Conservation (phyloP, 2,888 invertebrate species). For the Isotomurus palustris region DNA sequence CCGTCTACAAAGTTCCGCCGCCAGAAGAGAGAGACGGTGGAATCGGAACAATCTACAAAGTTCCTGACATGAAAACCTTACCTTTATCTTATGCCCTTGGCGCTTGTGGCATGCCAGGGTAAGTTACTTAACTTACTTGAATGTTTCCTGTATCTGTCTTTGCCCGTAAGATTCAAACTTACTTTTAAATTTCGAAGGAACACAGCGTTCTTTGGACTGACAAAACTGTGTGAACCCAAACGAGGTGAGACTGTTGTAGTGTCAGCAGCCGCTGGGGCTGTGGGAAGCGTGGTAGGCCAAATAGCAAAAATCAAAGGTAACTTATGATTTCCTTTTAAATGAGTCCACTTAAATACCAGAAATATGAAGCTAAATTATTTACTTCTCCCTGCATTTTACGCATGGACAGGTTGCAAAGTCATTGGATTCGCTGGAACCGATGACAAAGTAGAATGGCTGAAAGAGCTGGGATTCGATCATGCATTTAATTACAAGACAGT, state of each 20-base stretch:
- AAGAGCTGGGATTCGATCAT: constrained; percentile 62
- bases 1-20: constrained; percentile 24
- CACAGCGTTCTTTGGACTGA: constrained; percentile 69
- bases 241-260: constrained; percentile 68
- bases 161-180: background rate
- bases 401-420: constrained; percentile 57
- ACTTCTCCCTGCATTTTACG: background rate
- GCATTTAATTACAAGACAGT: constrained; percentile 68
- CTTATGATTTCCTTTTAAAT: background rate
- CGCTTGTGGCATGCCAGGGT: constrained; percentile 50
- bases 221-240: constrained; percentile 66
- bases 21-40: constrained; percentile 14
- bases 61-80: constrained; percentile 29
- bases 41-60: constrained; percentile 12
- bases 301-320: constrained; percentile 64
- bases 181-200: constrained; percentile 50
- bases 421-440: constrained; percentile 68
- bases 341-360: background rate
- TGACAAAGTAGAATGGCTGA: constrained; percentile 65
- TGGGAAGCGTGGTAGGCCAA: constrained; percentile 72
- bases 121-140: background rate
- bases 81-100: constrained; percentile 10
- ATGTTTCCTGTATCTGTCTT: background rate
- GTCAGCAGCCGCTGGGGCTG: constrained; percentile 71
- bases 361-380: background rate